These are phyloP conservation scores for Urophycis tenuis DNA, from an alignment of 2,797 vertebrate species.

Conservation along the genomic window DNA sequence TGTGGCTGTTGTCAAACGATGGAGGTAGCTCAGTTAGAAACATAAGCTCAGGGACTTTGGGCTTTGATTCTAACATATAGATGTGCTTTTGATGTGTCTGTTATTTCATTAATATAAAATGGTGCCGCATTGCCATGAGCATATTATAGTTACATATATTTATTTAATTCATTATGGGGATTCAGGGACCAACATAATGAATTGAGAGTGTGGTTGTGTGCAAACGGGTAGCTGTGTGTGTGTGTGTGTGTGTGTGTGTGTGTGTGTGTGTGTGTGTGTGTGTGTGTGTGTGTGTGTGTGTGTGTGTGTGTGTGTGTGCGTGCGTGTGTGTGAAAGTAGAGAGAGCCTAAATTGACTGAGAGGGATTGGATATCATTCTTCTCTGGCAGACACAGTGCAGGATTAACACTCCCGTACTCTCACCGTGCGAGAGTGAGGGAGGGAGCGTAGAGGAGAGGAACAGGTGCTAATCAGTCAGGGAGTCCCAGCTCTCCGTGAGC, in stretches of 20 bases:
- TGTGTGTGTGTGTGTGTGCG: not conserved
- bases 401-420: conserved; percentile 55
- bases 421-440: conserved; percentile 1
- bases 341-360: conserved; percentile 19
- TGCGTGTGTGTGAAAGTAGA: conserved; percentile 3
- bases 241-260: too few relatives aligned
- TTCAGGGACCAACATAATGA: not conserved
- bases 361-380: conserved; percentile 39
- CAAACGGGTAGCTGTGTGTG: too few relatives aligned
- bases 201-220: not conserved
- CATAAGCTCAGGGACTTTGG: conserved; percentile 17
- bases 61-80: conserved; percentile 26
- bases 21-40: conserved; percentile 25
- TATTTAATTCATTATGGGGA: not conserved
- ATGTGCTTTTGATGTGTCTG: conserved; percentile 6
- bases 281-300: not conserved
- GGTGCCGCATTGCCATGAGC: not conserved
- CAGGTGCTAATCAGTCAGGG: conserved; percentile 75
- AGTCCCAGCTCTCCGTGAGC: conserved; percentile 60
- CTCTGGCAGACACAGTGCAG: conserved; percentile 48
- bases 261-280: not conserved
- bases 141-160: not conserved
- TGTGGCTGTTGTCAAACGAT: conserved; percentile 45
- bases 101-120: not conserved
- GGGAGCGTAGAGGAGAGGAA: conserved; percentile 53